Base-by-base conservation (phyloP, 92 coral and sea anemone species). In the Porites lobata region DNA sequence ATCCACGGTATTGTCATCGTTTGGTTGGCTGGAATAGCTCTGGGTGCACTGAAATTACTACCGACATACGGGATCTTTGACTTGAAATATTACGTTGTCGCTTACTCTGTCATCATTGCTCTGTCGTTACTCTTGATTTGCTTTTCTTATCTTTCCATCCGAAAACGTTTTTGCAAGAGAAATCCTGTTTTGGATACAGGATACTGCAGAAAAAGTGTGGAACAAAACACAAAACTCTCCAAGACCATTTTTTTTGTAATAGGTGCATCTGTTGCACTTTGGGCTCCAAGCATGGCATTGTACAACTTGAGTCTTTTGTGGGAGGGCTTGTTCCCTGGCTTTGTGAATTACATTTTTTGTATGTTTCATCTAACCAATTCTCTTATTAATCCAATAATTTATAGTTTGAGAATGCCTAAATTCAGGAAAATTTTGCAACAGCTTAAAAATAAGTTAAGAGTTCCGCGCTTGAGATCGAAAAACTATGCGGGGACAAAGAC, bases 381-480 rank as follows among this genome's bases (percentile, higher is more conserved):
- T n/a, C 24, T 78, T 1, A 22, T 64, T 8, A 78, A 78, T 38
- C 83, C 81, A 8, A 63, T 78, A 26, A 78, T 64, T 38, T 78
- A 78, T 21, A 78, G 72, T 15, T 62, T 78, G 6, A 43, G 43
- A 63, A n/a, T 62, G 29, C 58, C 72, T 8, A 2, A 64, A 38
- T 78, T 78, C n/a, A 78, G 19, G 47, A 38, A 62, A 11, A 20
- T 71, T 20, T 26, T 78, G 4, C 47, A 63, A 78, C 20, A 69
- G 1, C 2, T 54, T 9, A 75, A 21, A 67, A 67, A 67, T 22
- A 67, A 67, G 3, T 6, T 67, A 38, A 67, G 20, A 7, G 4
- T 19, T 65, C 38, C 1, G n/a, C 15, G 8, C 32, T 1, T 0
- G n/a, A 18, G n/a, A 7, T 13, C 68, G 17, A 18, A 18, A 13